Evolutionary conservation across 2,888 invertebrate species (phyloP).

Genomic region (Ormyrus nitidulus): DNA sequence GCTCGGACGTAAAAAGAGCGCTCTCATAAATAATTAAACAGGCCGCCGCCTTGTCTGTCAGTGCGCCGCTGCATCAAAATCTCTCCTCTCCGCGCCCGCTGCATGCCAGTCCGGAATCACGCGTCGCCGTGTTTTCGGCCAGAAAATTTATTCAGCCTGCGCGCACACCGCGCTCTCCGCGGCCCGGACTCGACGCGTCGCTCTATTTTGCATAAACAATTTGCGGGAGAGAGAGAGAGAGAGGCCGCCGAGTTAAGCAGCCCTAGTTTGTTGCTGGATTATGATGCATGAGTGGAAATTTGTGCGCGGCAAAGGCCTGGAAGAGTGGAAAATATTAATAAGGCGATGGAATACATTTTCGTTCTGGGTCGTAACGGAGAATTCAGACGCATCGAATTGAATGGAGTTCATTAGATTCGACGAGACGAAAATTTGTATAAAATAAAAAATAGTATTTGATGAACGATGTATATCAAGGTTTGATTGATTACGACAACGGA

Average conservation of each 20-base stretch:
- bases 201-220: constrained; percentile 37
- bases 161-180: not conserved
- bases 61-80: constrained; percentile 30
- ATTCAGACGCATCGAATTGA: too few relatives aligned
- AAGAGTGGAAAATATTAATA: not conserved
- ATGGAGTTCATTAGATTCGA: too few relatives aligned
- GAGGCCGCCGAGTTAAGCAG: constrained; percentile 4
- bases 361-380: too few relatives aligned
- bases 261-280: constrained; percentile 13
- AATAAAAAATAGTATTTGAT: too few relatives aligned
- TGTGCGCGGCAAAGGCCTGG: not conserved
- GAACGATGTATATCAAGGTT: too few relatives aligned
- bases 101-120: constrained; percentile 30
- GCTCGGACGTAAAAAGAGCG: constrained; percentile 4
- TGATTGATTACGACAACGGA: too few relatives aligned
- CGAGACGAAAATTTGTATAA: too few relatives aligned
- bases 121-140: constrained; percentile 38
- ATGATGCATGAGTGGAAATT: constrained; percentile 43
- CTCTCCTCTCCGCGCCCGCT: not conserved
- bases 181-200: not conserved
- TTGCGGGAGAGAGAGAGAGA: constrained; percentile 1
- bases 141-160: constrained; percentile 50
- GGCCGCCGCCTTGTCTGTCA: constrained; percentile 32
- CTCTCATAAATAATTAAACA: constrained; percentile 51
- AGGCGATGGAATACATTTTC: too few relatives aligned